Evolutionary conservation across 2,888 invertebrate genomes (phyloP).

Genomic region (Agapostemon virescens): DNA sequence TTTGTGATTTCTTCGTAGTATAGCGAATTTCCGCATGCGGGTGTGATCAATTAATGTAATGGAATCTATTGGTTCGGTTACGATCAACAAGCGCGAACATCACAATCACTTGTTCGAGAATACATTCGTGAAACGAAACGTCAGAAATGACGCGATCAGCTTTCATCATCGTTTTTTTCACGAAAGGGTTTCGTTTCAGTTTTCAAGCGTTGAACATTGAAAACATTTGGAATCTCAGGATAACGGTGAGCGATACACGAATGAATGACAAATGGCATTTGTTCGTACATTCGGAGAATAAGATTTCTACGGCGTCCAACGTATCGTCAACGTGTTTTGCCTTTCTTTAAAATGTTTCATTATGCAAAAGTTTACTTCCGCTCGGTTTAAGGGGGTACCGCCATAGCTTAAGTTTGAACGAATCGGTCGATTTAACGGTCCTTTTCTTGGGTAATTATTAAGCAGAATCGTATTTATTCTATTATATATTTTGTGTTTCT

Average conservation of each 20-base stretch:
- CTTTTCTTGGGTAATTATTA: neutral
- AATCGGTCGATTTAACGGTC: neutral
- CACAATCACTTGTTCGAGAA: neutral
- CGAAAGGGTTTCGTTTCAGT: constrained; percentile 15
- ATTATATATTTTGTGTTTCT: neutral
- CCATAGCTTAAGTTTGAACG: neutral
- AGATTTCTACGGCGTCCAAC: neutral
- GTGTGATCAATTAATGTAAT: constrained; percentile 3
- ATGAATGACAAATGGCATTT: constrained; percentile 18
- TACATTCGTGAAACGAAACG: constrained; percentile 1
- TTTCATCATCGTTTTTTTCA: neutral
- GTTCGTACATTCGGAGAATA: constrained; percentile 3
- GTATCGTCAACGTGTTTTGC: neutral
- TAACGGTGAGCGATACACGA: constrained; percentile 27
- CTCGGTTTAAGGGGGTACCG: neutral
- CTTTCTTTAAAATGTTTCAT: constrained; percentile 18
- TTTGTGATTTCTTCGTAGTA: constrained; percentile 53
- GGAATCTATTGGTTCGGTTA: neutral
- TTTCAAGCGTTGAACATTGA: constrained; percentile 31
- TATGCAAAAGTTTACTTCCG: neutral
- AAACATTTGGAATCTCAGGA: constrained; percentile 65
- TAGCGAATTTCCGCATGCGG: neutral
- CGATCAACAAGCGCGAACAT: neutral
- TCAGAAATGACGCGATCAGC: neutral
- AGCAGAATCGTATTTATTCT: neutral